Evolutionary conservation across 2,113 vertebrate genomes (phyloP).

Genomic region (Motacilla alba): DNA sequence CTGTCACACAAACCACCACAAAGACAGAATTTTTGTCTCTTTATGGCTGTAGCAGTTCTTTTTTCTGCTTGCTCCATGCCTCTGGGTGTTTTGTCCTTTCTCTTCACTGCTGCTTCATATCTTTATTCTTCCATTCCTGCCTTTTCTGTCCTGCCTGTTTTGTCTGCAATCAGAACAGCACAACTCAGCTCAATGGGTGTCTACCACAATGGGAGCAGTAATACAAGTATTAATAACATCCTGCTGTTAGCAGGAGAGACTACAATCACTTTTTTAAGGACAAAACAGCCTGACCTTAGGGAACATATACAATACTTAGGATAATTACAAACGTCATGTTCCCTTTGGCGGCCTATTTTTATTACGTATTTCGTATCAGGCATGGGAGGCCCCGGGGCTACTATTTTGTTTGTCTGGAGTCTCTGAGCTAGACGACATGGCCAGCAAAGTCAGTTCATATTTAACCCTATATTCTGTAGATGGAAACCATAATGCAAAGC

Average conservation of each 20-base stretch:
- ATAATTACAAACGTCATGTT: constrained; percentile 46
- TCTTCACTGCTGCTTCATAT: background rate
- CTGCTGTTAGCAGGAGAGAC: constrained; percentile 10
- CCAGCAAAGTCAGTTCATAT: constrained; percentile 12
- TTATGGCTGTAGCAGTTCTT: background rate
- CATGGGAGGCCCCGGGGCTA: constrained; percentile 13
- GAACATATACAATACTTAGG: constrained; percentile 11
- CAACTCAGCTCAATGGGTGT: background rate
- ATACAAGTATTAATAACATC: constrained; percentile 16
- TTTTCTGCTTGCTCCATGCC: background rate
- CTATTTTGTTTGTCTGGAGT: constrained; percentile 54
- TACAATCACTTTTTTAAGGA: constrained; percentile 18
- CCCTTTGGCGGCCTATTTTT: constrained; percentile 50
- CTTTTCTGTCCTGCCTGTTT: background rate
- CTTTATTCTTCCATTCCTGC: background rate
- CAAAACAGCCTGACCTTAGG: constrained; percentile 23
- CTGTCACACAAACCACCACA: background rate
- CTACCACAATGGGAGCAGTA: background rate
- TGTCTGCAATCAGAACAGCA: background rate
- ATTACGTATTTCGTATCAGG: constrained; percentile 44
- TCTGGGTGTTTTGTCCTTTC: background rate
- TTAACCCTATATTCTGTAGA: constrained; percentile 6
- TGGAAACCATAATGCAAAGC: background rate
- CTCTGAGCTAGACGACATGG: background rate
- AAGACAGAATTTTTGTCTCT: background rate